These are phyloP conservation scores for Corythornis leucogaster DNA, from an alignment of 2,797 vertebrate species.

Conservation along the genomic window DNA sequence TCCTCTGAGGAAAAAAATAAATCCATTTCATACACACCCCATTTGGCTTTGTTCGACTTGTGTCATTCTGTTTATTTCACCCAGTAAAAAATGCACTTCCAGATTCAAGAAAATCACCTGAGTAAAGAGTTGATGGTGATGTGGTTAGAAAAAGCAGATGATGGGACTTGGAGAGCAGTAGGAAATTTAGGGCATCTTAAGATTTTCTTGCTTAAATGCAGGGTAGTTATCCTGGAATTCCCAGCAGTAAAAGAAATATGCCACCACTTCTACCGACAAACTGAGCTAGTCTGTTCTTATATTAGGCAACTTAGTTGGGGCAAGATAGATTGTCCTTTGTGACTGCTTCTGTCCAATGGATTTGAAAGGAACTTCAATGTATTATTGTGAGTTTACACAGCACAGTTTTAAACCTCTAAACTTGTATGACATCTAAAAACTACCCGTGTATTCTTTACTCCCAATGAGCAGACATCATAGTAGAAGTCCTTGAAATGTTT, in stretches of 20 bases:
- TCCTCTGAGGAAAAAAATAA: neutral
- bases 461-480: neutral
- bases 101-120: neutral
- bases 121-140: accelerated
- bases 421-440: neutral
- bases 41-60: neutral
- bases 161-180: accelerated
- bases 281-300: neutral
- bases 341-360: neutral
- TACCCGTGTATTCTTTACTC: neutral
- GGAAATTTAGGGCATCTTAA: neutral
- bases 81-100: neutral
- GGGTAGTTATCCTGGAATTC: neutral
- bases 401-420: neutral
- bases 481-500: neutral
- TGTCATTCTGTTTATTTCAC: neutral
- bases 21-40: neutral
- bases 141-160: neutral
- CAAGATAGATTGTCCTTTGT: neutral
- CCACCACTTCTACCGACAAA: accelerated
- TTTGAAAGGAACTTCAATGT: neutral
- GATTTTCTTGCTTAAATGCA: neutral
- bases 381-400: neutral
- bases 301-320: neutral
- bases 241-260: neutral